phyloP scores from a whole-genome alignment of 2,888 invertebrate species.

The Epistrophella euchroma region DNA sequence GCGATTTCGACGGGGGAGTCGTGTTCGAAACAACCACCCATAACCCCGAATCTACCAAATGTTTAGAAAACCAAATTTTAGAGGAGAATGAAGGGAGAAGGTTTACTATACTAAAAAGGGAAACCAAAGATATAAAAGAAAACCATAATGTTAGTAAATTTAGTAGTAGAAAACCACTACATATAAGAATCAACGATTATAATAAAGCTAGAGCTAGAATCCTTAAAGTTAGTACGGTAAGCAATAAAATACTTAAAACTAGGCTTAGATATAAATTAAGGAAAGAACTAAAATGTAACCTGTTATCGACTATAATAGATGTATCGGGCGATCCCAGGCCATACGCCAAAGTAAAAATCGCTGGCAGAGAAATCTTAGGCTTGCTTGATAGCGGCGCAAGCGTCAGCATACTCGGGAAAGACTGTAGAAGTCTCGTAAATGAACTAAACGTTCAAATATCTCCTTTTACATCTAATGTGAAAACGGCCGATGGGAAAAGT shows the following conservation, averaged over 20 bases:
- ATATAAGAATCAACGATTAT: not conserved
- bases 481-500: not conserved
- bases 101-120: no score
- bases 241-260: not conserved
- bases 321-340: not conserved
- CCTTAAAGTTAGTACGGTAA: not conserved
- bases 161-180: no score
- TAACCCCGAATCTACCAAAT: no score
- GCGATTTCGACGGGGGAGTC: no score
- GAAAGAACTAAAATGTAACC: not conserved
- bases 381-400: slow-evolving; percentile 1
- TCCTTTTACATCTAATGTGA: not conserved
- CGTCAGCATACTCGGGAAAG: not conserved
- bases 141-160: no score
- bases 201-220: not conserved
- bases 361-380: not conserved
- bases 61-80: no score
- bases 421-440: not conserved
- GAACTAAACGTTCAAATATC: not conserved
- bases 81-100: no score
- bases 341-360: not conserved
- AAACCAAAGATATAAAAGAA: no score
- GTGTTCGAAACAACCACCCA: no score
- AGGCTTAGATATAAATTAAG: not conserved
- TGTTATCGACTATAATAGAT: not conserved